Evolutionary conservation across 2,888 invertebrate genomes (phyloP).

Genomic region (Ophion obscuratus): DNA sequence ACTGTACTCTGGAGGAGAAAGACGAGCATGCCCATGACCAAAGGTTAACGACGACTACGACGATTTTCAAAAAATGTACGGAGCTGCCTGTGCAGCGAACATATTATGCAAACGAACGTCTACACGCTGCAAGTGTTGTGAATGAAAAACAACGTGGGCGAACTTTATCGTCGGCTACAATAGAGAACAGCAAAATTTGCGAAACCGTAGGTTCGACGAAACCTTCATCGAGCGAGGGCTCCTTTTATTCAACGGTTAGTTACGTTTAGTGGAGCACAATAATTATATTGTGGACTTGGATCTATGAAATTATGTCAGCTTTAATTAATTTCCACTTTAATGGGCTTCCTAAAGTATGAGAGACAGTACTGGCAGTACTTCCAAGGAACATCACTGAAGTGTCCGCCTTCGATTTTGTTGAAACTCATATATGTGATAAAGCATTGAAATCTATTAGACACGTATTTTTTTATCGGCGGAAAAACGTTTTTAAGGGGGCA

Average conservation of each 20-base stretch:
- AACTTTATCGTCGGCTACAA: neutral
- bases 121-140: neutral
- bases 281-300: neutral
- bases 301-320: too few species aligned
- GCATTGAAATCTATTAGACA: too few species aligned
- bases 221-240: constrained; percentile 45
- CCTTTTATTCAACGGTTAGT: constrained; percentile 56
- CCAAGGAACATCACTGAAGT: too few species aligned
- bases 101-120: constrained; percentile 18
- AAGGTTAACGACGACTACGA: constrained; percentile 61
- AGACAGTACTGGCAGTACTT: too few species aligned
- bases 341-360: too few species aligned
- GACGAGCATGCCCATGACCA: constrained; percentile 5
- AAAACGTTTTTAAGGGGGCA: too few species aligned
- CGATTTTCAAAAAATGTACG: constrained; percentile 66
- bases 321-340: too few species aligned
- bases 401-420: too few species aligned
- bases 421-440: too few species aligned
- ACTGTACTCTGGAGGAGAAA: constrained; percentile 62
- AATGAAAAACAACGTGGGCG: neutral
- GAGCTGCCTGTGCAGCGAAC: neutral
- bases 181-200: neutral
- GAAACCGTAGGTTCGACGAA: neutral
- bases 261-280: neutral
- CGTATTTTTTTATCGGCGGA: too few species aligned